Conservation (phyloP, 2,888 invertebrate genomes). For the Phyllotreta striolata region DNA sequence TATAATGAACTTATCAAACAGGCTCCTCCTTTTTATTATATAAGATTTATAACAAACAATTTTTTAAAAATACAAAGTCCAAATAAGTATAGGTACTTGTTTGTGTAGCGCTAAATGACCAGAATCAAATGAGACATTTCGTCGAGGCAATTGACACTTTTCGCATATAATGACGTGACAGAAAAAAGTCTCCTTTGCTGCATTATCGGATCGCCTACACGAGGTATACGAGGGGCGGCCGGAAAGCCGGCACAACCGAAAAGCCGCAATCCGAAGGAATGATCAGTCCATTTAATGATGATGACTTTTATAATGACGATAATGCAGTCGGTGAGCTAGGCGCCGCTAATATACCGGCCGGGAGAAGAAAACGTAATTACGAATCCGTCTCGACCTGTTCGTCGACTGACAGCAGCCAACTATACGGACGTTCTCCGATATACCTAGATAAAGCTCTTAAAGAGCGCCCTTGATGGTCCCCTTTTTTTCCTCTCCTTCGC, state of each 20-base stretch:
- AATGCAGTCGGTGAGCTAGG: constrained; percentile 59
- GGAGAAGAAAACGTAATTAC: constrained; percentile 57
- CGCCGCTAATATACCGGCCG: constrained; percentile 58
- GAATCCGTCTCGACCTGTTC: constrained; percentile 53
- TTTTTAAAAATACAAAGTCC: no score
- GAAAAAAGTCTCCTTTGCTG: no score
- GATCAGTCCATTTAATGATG: constrained; percentile 60
- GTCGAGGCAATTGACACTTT: no score
- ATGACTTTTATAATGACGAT: constrained; percentile 62
- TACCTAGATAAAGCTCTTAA: constrained; percentile 51
- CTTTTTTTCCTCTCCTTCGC: constrained; percentile 6
- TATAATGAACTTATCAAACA: no score
- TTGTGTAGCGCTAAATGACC: no score
- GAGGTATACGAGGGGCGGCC: constrained; percentile 35
- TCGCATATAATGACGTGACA: no score
- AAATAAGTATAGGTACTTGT: no score
- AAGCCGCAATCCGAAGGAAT: constrained; percentile 49
- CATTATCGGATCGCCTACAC: background rate
- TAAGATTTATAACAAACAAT: no score
- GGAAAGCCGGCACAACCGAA: constrained; percentile 39
- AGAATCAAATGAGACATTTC: no score
- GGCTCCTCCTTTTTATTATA: no score
- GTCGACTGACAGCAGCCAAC: constrained; percentile 51
- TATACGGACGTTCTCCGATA: constrained; percentile 30
- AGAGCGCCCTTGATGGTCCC: constrained; percentile 24